Evolutionary conservation across 2,888 invertebrate species (phyloP), one percentile per base, ranked within the genome.

Genomic region (Nasonia oneida): DNA sequence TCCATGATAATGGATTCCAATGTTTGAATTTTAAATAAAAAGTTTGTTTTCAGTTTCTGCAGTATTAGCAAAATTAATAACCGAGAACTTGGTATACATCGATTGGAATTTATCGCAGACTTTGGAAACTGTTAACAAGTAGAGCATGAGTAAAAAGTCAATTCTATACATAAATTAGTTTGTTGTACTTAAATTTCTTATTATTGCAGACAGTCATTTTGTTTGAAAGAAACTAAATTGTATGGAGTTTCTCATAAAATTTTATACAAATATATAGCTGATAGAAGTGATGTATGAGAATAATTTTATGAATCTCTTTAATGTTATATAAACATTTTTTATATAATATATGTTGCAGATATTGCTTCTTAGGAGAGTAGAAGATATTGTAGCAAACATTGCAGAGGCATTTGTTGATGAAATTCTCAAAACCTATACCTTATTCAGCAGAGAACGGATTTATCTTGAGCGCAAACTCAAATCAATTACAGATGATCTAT

Each of bases 231-330:
- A 53, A 84, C 83, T 0, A 84, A 84, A 73, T 47, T 84, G 2
- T 84, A 79, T 50, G 83, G 78, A 42, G 79, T 73, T 14, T 84
- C 83, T 64, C 74, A 73, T 42, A 74, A 50, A 37, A 15, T 84
- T 10, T n/a, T 84, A n/a, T 23, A 64, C 29, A 73, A 84, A 29
- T 33, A 29, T 33, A 64, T 73, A 74, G 29, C 12, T 8, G 78
- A 50, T 61, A 23, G 10, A 29, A 64, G 5, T 23, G 18, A 33
- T 3, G 83, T 77, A 64, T 4, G 61, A 73, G 10, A 73, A 0
- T 73, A 73, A 18, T 33, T 12, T 57, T 33, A 57, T 64, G 5
- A 77, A 37, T 15, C 14, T 4, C 33, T 18, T 3, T 64, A 3
- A 23, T 29, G 14, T 3, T 67, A 10, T 33, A 67, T 23, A 29